These are phyloP conservation scores for Lucilia sericata DNA, from an alignment of 1,140 invertebrate species.

Conservation along the genomic window DNA sequence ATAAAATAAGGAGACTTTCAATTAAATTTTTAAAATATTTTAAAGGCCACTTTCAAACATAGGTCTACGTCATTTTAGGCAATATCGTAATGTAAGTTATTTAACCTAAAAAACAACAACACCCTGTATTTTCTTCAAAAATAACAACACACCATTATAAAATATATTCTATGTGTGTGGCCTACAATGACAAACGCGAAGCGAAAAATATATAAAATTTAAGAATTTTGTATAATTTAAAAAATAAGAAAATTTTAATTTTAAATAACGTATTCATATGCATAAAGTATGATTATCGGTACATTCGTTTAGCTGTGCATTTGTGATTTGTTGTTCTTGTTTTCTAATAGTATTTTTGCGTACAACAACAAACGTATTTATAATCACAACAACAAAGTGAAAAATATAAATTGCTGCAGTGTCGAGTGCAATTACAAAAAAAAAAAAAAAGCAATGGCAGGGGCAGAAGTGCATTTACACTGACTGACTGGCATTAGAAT, in stretches of 20 bases:
- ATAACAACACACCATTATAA: background rate
- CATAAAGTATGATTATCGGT: constrained; percentile 2
- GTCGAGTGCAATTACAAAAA: constrained; percentile 32
- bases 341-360: background rate
- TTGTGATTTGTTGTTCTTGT: background rate
- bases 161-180: background rate
- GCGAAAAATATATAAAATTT: background rate
- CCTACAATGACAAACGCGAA: background rate
- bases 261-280: background rate
- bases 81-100: too few relatives aligned
- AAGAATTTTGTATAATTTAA: background rate
- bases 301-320: background rate
- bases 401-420: constrained; percentile 33
- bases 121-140: background rate
- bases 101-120: background rate
- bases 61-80: too few relatives aligned
- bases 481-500: constrained; percentile 36
- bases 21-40: too few relatives aligned
- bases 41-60: too few relatives aligned
- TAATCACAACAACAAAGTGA: background rate
- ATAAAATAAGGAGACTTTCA: too few relatives aligned
- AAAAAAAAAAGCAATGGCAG: constrained; percentile 27
- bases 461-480: constrained; percentile 43
- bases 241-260: background rate
- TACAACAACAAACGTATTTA: constrained; percentile 15